Evolutionary conservation across 1,140 invertebrate species (phyloP), one percentile per base, ranked within the genome.

Genomic region (Anagrus nilaparvatae): DNA sequence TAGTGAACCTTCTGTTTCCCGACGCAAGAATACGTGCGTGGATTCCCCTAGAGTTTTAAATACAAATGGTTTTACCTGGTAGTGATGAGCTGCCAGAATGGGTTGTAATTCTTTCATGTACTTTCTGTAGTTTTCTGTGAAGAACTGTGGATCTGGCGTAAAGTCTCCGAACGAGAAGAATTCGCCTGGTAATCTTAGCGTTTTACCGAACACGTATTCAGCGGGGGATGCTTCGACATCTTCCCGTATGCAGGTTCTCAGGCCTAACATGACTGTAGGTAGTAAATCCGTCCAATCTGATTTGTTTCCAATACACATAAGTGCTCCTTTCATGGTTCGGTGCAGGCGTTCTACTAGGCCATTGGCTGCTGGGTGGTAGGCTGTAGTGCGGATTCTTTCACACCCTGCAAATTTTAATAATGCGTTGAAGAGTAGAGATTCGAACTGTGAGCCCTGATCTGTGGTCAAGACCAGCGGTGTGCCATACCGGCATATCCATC

Each of bases 271-370:
- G 3, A 71, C 59, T 1, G 55, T 42, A 3, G 68, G 63, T 5
- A 72, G 48, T 1, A 36, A 17, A 16, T 58, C 47, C 1, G 48
- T 43, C 65, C 67, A 71, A 8, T 40, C 18, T 14, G 21, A 40
- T 2, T 38, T 47, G 2, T 47, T 20, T 32, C 56, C 51, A 19
- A n/a, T n/a, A n/a, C 53, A 55, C 34, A 48, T 58, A 1, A 64
- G 51, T 4, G 60, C 55, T 12, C 54, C 53, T 48, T 70, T 68
- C 6, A 69, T 39, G 8, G 51, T 45, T 1, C 66, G 45, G 40
- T 70, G 66, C 27, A 58, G 56, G 3, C 66, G 44, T 40, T 71
- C 65, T 4, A 70, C 50, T 48, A 66, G 55, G 0, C 65, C 63
- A 37, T 68, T 67, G 19, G 58, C 47, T 14, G 42, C 37, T 8